Evolutionary conservation across 64 coral and sea anemone genomes (phyloP), one percentile per base, ranked within the genome.

Genomic region (Exaiptasia diaphana): DNA sequence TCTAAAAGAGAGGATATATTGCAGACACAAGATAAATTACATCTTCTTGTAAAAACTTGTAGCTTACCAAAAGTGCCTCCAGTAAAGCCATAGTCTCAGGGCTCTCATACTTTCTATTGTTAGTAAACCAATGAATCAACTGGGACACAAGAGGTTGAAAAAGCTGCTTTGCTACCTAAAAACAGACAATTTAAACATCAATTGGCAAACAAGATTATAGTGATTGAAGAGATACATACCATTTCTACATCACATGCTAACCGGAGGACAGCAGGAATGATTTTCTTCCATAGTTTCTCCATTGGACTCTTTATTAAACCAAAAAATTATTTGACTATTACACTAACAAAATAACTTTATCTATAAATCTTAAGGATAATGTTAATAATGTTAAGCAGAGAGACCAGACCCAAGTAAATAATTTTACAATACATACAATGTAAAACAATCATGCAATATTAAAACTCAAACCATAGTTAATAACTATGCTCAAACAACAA

Each of bases 51-150:
- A n/a, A n/a, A n/a, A n/a, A n/a, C n/a, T n/a, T n/a, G n/a, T n/a
- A 68, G 31, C 67, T 48, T 61, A 99, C 95, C 89, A 99, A 26
- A 11, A 99, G 44, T 34, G 95, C 85, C 68, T 99, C 85, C 8
- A 99, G 81, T 4, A 99, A 64, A 35, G 90, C 74, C 27, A 99
- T 85, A 4, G 95, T 99, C 38, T 99, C 95, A 32, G 85, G 90
- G 21, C 89, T 99, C 57, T 99, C 95, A 38, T 89, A 99, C 49
- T 93, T 92, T 35, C 81, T 92, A 79, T 99, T 99, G 75, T 99
- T 99, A 4, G 95, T 99, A 68, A 99, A 99, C 95, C 95, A 99
- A 50, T 99, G 95, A 37, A 99, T 99, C 4, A 99, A 56, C 53
- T 99, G 95, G 38, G 87, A 81, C 7, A 99, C 69, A 13, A 99